Evolutionary conservation across 1,140 invertebrate genomes (phyloP).

Genomic region (Thalassaphorura encarpata): DNA sequence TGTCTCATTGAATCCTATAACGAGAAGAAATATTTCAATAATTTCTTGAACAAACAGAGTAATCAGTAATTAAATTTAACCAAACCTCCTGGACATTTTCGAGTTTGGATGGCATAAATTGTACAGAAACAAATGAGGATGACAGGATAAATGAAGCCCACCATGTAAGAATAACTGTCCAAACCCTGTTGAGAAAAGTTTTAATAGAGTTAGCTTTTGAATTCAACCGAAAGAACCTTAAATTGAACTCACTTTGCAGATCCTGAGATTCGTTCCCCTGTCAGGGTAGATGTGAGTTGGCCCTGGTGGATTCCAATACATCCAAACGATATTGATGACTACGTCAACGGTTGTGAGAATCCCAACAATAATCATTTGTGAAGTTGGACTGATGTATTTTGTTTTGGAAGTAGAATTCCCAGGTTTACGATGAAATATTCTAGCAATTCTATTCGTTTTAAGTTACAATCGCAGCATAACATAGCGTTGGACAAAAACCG

Average conservation of each 20-base stretch:
- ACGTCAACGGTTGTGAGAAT: slow-evolving; percentile 46
- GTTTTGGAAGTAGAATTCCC: slow-evolving; percentile 35
- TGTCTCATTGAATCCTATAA: slow-evolving; percentile 61
- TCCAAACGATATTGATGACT: slow-evolving; percentile 44
- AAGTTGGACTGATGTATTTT: slow-evolving; percentile 34
- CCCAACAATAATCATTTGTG: slow-evolving; percentile 45
- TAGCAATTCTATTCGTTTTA: slow-evolving; percentile 49
- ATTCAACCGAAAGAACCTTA: not conserved
- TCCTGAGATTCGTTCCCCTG: slow-evolving; percentile 37
- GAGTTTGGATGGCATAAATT: slow-evolving; percentile 61
- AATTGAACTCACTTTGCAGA: slow-evolving; percentile 29
- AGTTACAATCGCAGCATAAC: slow-evolving; percentile 49
- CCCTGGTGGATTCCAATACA: slow-evolving; percentile 41
- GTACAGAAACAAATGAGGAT: slow-evolving; percentile 52
- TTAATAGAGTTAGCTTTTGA: not conserved
- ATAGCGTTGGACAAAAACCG: slow-evolving; percentile 46
- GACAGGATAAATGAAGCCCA: slow-evolving; percentile 45
- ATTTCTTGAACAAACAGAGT: too few species aligned
- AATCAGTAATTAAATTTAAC: too few species aligned
- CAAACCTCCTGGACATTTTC: slow-evolving; percentile 63
- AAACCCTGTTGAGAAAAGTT: slow-evolving; percentile 40
- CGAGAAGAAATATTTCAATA: too few species aligned
- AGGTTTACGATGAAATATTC: slow-evolving; percentile 44
- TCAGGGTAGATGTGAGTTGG: slow-evolving; percentile 40
- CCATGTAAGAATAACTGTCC: slow-evolving; percentile 45